Base-by-base conservation (phyloP, 1,140 invertebrate genomes). In the Drosophila rhopaloa region DNA sequence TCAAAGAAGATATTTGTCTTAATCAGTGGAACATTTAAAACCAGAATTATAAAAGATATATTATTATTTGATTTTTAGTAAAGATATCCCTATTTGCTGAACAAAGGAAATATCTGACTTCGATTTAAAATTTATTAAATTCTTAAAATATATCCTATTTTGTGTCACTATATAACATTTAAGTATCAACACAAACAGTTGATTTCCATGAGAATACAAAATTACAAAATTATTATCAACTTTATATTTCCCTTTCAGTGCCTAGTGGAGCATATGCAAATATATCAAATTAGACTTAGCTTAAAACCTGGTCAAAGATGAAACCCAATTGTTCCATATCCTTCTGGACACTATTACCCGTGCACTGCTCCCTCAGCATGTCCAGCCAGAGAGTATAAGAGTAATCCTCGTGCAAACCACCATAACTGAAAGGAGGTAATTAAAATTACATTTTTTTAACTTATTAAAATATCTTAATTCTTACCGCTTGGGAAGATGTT, bases 351-450 rank as follows among this genome's bases (percentile, higher is more conserved):
- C 85, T 83, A 9, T 93, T 92, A 54, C 94, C 94, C 32, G 93
- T 93, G 43, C 92, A 93, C 6, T 96, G 92, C 3, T 93, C 93
- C 16, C 78, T 51, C 14, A 89, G 32, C 85, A 89, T 89, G 29
- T 95, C 94, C 19, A 97, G 93, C 96, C 96, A 97, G 16, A 95
- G 94, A 10, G 94, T 95, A 79, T 96, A 96, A 0, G 95, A 94
- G 72, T 95, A 92, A 44, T 97, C 95, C 0, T 95, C 95, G 84
- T 95, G 94, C 1, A 94, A 92, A 0, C 96, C 96, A 0, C 96
- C 96, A 81, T 95, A 95, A 6, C 90, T 92, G 14, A 11, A 41
- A 46, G 13, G 8, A 5, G 5, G 8, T 7, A 9, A 29, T 5
- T 29, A 0, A 8, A 11, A 13, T 55, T 10, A 44, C 7, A 1